Base-by-base conservation (phyloP, 2,113 vertebrate species). In the Psilopogon haemacephalus region DNA sequence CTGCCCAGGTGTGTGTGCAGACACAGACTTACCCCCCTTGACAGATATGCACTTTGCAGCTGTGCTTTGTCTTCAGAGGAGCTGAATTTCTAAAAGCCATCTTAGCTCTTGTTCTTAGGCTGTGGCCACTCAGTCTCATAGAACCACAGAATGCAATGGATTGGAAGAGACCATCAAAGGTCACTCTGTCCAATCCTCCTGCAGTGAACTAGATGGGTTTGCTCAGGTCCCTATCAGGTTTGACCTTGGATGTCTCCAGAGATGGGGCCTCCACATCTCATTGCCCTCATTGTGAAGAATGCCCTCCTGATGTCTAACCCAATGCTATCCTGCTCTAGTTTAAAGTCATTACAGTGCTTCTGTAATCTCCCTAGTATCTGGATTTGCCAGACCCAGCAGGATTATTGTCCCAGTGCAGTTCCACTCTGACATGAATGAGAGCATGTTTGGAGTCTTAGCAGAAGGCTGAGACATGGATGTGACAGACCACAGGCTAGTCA, bases 1-100 rank as follows among this genome's bases (percentile, higher is more conserved):
- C 30, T 86, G 32, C 38, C 40, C 0, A 0, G 17, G 1, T 79
- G 14, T n/a, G 15, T 23, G 9, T 44, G 20, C 14, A 74, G 50
- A 26, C 5, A 44, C 5, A 17, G 28, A 23, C 54, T 78, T 71
- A n/a, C 54, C 16, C 37, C 59, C 78, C 28, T 24, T 1, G 9
- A 23, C 13, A 58, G 70, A 42, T 1, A 0, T 18, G 15, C 8
- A 10, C 10, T 54, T 44, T 6, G 33, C 16, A 7, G 78, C 60
- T 24, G 55, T 30, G 3, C 10, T 56, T 65, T 50, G 7, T 54
- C 16, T 69, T 52, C 26, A 38, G 33, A 70, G 23, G 9, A 42
- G 26, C 17, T 70, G 21, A 13, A 15, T 24, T 80, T 75, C 52
- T 84, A 33, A 71, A 55, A 78, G 38, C 46, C 1, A 7, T 5